A percentile compares a stretch with the other conserved stretches of the same genome.
Conservation (phyloP, 2,113 vertebrate genomes). For the Cyprinodon variegatus region DNA sequence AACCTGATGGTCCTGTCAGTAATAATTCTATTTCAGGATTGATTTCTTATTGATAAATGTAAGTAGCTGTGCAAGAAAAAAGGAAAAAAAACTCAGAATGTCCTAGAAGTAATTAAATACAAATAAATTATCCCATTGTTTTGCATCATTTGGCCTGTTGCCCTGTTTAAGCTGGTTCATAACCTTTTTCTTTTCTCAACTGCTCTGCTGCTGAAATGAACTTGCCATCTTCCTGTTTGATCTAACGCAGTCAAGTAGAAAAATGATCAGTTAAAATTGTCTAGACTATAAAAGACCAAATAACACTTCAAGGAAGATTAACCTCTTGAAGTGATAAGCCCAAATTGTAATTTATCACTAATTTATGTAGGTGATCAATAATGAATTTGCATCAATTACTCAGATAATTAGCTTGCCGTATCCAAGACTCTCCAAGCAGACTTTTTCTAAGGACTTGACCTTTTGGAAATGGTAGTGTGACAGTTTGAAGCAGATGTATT, state of each 20-base stretch:
- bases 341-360: slow-evolving; percentile 11
- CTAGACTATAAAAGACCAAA: slow-evolving; percentile 19
- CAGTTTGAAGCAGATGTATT: slow-evolving; percentile 12
- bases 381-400: slow-evolving; percentile 36
- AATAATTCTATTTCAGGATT: neutral
- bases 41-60: neutral
- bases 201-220: slow-evolving; percentile 29
- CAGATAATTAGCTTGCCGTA: slow-evolving; percentile 29
- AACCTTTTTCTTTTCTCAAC: slow-evolving; percentile 23
- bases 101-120: neutral
- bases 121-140: neutral
- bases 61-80: neutral
- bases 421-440: neutral
- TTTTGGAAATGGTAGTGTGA: slow-evolving; percentile 40
- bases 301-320: slow-evolving; percentile 36
- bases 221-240: slow-evolving; percentile 31
- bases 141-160: neutral
- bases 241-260: slow-evolving; percentile 40
- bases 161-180: neutral
- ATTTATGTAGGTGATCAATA: slow-evolving; percentile 11
- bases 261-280: slow-evolving; percentile 26
- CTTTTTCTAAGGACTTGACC: slow-evolving; percentile 9
- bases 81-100: neutral
- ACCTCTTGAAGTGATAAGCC: slow-evolving; percentile 21
- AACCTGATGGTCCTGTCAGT: neutral